Base-by-base conservation (phyloP, 2,113 vertebrate species). In the Hemichromis elongatus region DNA sequence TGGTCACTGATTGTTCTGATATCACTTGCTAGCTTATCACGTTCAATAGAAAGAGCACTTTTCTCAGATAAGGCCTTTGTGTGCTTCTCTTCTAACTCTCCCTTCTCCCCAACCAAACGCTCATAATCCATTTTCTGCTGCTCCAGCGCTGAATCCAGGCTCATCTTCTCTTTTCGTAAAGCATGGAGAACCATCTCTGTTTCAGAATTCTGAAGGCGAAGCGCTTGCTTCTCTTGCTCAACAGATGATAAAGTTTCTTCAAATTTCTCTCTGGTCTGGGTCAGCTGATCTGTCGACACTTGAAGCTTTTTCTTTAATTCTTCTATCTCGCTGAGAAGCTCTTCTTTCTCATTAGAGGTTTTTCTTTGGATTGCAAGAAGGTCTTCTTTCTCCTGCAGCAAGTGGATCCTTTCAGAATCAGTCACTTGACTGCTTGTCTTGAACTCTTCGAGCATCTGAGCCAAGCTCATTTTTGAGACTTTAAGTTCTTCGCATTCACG, bases 371-470 rank as follows among this genome's bases (percentile, higher is more conserved):
- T 89, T 3, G 95, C 89, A 9, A 96, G 93, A 24, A 98, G 86
- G 55, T 95, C 91, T 83, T 99, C 97, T 66, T 98, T 98, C 90
- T 99, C 97, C 11, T 96, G 96, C 33, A 97, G 89, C 24, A 98
- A 95, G 37, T 96, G 94, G 77, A 97, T 70, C 33, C 95, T 94
- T 52, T 99, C 96, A 0, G 96, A 96, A 86, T 96, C 95, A 1
- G 97, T 96, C 19, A 92, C 86, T 13, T 97, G 96, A 80, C 95
- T 96, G 3, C 95, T 97, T 8, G 96, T 95, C 91, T 97, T 97
- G 3, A 95, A 90, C 79, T 98, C 97, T 33, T 98, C 97, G 16
- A 99, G 91, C 85, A 96, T 92, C 88, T 92, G 90, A 1, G 95
- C 91, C 61, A 98, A 90, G 45, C 93, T 96, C 1, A 24, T 55